Evolutionary conservation across 1,140 invertebrate genomes (phyloP).

Genomic region (Nymphalis io): DNA sequence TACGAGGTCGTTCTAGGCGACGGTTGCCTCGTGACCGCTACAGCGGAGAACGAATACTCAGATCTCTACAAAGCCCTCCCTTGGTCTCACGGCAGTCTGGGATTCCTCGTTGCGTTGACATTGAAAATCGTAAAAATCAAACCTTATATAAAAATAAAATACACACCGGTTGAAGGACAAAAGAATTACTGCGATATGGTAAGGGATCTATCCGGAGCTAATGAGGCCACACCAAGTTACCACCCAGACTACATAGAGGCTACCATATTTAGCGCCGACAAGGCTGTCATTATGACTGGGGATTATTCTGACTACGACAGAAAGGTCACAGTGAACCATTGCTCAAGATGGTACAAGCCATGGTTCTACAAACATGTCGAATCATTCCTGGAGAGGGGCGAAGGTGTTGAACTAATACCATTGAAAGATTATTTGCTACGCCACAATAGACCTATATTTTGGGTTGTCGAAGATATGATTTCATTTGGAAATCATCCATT

Average conservation of each 20-base stretch:
- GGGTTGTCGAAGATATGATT: slow-evolving; percentile 91
- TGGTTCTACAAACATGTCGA: slow-evolving; percentile 93
- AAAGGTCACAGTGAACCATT: slow-evolving; percentile 82
- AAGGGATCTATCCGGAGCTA: slow-evolving; percentile 80
- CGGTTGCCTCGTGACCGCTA: slow-evolving; percentile 86
- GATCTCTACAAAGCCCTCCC: slow-evolving; percentile 89
- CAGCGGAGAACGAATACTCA: slow-evolving; percentile 85
- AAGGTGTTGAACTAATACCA: slow-evolving; percentile 87
- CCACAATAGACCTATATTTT: slow-evolving; percentile 90
- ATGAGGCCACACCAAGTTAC: slow-evolving; percentile 80
- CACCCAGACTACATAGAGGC: slow-evolving; percentile 90
- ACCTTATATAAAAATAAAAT: slow-evolving; percentile 86
- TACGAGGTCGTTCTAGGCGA: slow-evolving; percentile 89
- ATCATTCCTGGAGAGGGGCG: slow-evolving; percentile 71
- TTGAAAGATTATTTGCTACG: slow-evolving; percentile 90
- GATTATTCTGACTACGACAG: slow-evolving; percentile 74
- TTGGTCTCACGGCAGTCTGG: slow-evolving; percentile 92
- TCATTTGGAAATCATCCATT: slow-evolving; percentile 91
- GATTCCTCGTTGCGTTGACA: slow-evolving; percentile 89
- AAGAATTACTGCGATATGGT: slow-evolving; percentile 84
- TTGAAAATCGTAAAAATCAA: slow-evolving; percentile 88
- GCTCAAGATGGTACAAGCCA: slow-evolving; percentile 90
- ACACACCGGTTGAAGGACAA: slow-evolving; percentile 84
- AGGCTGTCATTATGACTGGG: slow-evolving; percentile 89
- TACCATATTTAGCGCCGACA: slow-evolving; percentile 84